A percentile compares a stretch with the other conserved stretches of the same genome.
Conservation (phyloP, 92 coral and sea anemone species). For the Bergia sp. region DNA sequence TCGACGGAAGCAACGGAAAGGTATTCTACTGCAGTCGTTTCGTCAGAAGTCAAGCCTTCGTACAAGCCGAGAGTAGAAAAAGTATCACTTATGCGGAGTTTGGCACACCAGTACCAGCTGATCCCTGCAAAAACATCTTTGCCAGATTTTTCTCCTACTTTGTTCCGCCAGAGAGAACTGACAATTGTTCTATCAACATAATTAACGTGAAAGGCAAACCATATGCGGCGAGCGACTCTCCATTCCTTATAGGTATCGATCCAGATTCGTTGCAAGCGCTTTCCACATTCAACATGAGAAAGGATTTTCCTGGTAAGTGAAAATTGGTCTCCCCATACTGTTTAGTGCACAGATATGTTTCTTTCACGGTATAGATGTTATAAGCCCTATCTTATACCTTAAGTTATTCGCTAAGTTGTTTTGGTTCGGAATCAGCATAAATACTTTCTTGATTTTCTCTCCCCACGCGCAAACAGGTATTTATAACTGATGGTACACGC, state of each 20-base stretch:
- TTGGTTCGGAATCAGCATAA: neutral
- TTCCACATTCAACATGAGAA: constrained; percentile 76
- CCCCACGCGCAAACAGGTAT: too few species aligned
- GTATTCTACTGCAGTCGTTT: constrained; percentile 89
- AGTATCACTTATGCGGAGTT: constrained; percentile 93
- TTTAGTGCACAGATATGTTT: too few species aligned
- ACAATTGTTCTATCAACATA: constrained; percentile 83
- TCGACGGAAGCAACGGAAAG: constrained; percentile 78
- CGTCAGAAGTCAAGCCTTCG: constrained; percentile 85
- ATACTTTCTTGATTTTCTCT: too few species aligned
- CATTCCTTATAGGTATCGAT: constrained; percentile 81
- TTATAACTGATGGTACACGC: too few species aligned
- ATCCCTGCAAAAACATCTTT: constrained; percentile 95
- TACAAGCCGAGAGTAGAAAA: constrained; percentile 69
- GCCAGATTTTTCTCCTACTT: constrained; percentile 95
- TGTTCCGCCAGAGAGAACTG: constrained; percentile 90
- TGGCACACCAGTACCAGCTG: constrained; percentile 93
- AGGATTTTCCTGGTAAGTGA: constrained; percentile 80
- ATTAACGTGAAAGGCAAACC: constrained; percentile 78
- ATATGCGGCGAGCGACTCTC: constrained; percentile 95
- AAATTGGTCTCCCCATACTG: neutral
- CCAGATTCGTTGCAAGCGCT: constrained; percentile 74
- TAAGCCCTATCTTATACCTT: too few species aligned
- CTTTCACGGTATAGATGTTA: too few species aligned
- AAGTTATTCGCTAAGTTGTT: neutral